Evolutionary conservation across 1,140 invertebrate species (phyloP).

Genomic region (Trinorchestia longiramus): DNA sequence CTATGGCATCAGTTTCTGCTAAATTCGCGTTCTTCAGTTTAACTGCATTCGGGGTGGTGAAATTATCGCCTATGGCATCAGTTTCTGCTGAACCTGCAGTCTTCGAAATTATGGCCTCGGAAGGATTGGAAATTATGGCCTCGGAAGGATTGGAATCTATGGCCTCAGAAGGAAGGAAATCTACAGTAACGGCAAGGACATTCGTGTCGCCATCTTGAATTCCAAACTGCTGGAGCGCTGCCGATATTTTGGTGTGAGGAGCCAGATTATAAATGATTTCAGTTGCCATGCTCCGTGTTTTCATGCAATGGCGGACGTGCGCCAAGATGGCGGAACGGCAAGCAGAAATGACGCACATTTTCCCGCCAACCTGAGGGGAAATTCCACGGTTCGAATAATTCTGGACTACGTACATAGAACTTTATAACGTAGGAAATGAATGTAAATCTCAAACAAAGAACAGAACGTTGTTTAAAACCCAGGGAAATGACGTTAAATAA

Average conservation of each 20-base stretch:
- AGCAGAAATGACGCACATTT: neutral
- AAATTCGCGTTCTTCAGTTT: neutral
- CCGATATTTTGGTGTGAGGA: conserved; percentile 26
- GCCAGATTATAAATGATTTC: neutral
- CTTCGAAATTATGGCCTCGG: neutral
- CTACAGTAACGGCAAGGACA: conserved; percentile 17
- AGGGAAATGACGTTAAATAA: too few species aligned
- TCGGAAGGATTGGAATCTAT: too few species aligned
- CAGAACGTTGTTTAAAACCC: too few species aligned
- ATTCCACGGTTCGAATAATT: too few species aligned
- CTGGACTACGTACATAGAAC: too few species aligned
- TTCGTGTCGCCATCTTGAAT: conserved; percentile 18
- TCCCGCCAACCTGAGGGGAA: neutral
- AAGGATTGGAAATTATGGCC: too few species aligned
- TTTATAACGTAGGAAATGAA: too few species aligned
- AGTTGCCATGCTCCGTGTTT: neutral
- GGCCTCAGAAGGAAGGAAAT: neutral
- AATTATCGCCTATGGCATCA: neutral
- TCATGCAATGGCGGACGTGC: neutral
- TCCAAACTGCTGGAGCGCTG: conserved; percentile 23
- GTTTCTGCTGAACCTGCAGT: neutral
- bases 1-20: neutral
- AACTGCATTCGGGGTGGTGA: neutral
- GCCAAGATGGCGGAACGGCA: neutral
- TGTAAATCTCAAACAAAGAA: too few species aligned